These are phyloP conservation scores for Chaetogeoica ovagalla DNA, from an alignment of 2,888 invertebrate genomes.

Conservation along the genomic window DNA sequence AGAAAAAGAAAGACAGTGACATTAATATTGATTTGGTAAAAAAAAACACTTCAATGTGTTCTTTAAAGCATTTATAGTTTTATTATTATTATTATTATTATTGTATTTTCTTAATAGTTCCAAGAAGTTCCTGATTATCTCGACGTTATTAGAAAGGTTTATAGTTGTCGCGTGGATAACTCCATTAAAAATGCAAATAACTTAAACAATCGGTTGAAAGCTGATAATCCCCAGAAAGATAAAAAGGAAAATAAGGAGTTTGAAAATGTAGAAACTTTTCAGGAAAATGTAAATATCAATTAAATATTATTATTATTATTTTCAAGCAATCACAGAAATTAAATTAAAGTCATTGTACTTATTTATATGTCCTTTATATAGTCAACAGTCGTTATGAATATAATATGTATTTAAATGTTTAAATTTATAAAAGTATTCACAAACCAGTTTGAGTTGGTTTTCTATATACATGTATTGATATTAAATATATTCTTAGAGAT, in stretches of 20 bases:
- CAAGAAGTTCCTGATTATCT: constrained; percentile 31
- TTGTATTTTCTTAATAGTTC: constrained; percentile 19
- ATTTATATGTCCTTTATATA: too few species aligned
- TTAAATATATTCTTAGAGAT: too few species aligned
- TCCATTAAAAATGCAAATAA: background rate
- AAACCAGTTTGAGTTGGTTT: too few species aligned
- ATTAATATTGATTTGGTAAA: constrained; percentile 10
- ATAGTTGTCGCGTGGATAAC: constrained; percentile 28
- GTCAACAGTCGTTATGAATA: too few species aligned
- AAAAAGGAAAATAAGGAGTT: background rate
- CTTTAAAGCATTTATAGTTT: background rate
- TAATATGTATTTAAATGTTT: too few species aligned
- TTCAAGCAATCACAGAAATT: background rate
- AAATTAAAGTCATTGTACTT: too few species aligned
- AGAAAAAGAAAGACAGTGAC: background rate
- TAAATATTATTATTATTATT: too few species aligned
- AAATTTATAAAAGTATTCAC: too few species aligned
- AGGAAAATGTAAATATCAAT: constrained; percentile 1
- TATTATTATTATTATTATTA: background rate
- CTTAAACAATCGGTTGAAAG: constrained; percentile 1
- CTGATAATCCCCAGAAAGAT: background rate
- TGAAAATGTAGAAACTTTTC: background rate
- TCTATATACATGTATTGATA: too few species aligned
- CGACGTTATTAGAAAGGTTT: constrained; percentile 8
- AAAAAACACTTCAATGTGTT: background rate